Evolutionary conservation across 2,888 invertebrate genomes (phyloP).

Genomic region (Conomelus anceps): DNA sequence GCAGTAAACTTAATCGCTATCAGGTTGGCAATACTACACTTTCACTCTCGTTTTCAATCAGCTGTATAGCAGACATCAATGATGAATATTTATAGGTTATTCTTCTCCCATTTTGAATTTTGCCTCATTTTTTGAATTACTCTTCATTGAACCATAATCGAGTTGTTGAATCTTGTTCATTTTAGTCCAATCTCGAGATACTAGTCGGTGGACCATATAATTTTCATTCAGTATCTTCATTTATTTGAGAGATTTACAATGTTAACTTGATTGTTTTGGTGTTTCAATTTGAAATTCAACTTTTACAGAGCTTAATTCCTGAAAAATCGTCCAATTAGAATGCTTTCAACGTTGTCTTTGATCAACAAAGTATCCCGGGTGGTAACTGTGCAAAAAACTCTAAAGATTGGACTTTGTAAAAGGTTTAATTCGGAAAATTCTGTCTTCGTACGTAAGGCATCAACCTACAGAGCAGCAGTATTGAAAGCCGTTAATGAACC

Average conservation of each 20-base stretch:
- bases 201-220: not conserved
- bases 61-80: not conserved
- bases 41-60: not conserved
- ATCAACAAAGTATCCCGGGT: not conserved
- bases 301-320: not conserved
- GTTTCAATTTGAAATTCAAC: not conserved
- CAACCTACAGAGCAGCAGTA: constrained; percentile 47
- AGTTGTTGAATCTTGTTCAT: not conserved
- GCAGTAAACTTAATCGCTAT: not conserved
- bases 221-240: not conserved
- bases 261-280: not conserved
- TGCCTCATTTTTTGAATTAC: not conserved
- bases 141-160: not conserved
- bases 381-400: not conserved
- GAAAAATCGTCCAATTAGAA: not conserved
- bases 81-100: not conserved
- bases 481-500: constrained; percentile 47
- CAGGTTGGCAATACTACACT: not conserved
- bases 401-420: not conserved
- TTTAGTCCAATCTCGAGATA: not conserved
- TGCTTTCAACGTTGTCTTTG: not conserved
- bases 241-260: not conserved
- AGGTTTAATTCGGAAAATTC: not conserved
- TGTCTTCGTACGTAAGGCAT: not conserved
- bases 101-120: not conserved